Evolutionary conservation across 2,797 vertebrate species (phyloP), one percentile per base, ranked within the genome.

Genomic region (Onychomys arenicola): DNA sequence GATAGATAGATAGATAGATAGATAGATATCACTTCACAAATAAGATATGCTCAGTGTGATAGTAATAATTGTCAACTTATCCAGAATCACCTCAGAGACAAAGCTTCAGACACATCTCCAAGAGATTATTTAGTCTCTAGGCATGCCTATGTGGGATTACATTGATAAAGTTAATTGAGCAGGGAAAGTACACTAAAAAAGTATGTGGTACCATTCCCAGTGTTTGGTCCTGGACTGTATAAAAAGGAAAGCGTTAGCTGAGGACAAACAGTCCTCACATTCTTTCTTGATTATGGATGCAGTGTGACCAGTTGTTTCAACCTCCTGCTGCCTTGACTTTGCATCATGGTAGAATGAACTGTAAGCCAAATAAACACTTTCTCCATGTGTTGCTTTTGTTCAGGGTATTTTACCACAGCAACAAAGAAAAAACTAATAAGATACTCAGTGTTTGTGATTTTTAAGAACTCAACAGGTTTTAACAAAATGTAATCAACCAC

Each of bases 391-490:
- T 82, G n/a, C 55, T 40, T 29, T 57, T 81, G 11, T 52, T 55
- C 55, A 37, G 11, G 21, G 25, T 37, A 59, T 61, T 43, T 83
- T 83, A 27, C 49, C 57, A 83, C 61, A 49, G 19, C 55, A 40
- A 40, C 55, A 55, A 43, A 43, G 14, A 84, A 59, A 32, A 80
- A 12, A 2, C 40, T 34, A 63, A 84, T 32, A 46, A 84, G 40
- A 34, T 34, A 34, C 82, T 69, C 75, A 82, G 34, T 49, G 73
- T 86, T 69, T 89, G 13, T 97, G 84, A 65, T 71, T 89, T 34
- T 71, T 14, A 91, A 89, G 61, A 40, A 84, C 37, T 85, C 12
- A 43, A 17, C 78, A 76, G 43, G 27, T 92, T 32, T 84, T 46
- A 65, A 65, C 43, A 84, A 88, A 85, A 67, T 49, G 10, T 29